A percentile compares a stretch with the other conserved stretches of the same genome.
Evolutionary conservation across 2,888 invertebrate genomes (phyloP).

Genomic region (Drosophila mulleri): DNA sequence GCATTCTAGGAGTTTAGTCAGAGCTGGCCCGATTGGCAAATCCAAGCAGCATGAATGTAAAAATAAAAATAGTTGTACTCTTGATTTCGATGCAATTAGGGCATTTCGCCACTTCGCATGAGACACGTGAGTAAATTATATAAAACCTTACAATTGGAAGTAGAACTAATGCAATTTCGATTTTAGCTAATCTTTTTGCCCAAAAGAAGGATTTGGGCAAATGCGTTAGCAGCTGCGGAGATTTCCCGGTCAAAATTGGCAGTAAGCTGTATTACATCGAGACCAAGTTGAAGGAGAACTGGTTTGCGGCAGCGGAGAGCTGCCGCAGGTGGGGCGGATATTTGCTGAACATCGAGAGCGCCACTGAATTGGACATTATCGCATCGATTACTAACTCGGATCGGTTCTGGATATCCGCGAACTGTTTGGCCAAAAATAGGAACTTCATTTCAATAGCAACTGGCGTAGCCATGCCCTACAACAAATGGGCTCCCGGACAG

Average conservation of each 20-base stretch:
- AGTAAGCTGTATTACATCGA: conserved; percentile 22
- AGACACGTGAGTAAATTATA: conserved; percentile 16
- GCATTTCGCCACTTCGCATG: conserved; percentile 7
- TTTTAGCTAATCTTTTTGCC: conserved; percentile 13
- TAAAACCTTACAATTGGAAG: rapidly evolving
- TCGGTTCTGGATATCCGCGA: conserved; percentile 33
- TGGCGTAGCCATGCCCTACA: conserved; percentile 34
- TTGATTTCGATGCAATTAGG: conserved; percentile 16
- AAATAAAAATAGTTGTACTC: conserved; percentile 10
- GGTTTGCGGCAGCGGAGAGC: conserved; percentile 28
- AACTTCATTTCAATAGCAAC: conserved; percentile 26
- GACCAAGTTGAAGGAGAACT: conserved; percentile 15
- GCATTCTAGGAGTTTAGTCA: neutral
- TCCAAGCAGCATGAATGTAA: conserved; percentile 20
- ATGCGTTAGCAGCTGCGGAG: conserved; percentile 19
- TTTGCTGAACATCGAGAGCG: conserved; percentile 35
- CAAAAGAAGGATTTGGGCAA: neutral
- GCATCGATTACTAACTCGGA: neutral
- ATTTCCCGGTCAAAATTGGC: conserved; percentile 20
- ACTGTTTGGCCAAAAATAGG: conserved; percentile 4
- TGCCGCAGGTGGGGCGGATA: conserved; percentile 38
- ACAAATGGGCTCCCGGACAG: conserved; percentile 26
- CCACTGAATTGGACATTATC: conserved; percentile 33
- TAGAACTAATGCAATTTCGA: neutral
- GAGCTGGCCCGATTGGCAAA: neutral